Percentiles rank a stretch among this genome's conserved stretches.
Evolutionary conservation across 64 coral and sea anemone genomes (phyloP).

Genomic region (Montipora cactus): DNA sequence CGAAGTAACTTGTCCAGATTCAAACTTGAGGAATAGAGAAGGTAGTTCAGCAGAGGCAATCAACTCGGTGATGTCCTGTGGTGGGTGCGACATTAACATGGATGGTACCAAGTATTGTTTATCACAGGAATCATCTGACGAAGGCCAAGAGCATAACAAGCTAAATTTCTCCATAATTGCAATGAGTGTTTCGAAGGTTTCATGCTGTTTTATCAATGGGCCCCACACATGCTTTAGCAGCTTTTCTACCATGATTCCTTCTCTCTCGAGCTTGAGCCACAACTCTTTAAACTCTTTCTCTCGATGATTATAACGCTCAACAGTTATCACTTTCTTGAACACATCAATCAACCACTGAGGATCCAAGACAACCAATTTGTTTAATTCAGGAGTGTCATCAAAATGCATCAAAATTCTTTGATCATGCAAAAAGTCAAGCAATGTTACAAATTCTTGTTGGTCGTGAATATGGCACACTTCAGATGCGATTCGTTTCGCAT

Average conservation of each 20-base stretch:
- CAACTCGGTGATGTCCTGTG: background rate
- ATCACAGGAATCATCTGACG: background rate
- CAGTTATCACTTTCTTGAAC: constrained; percentile 40
- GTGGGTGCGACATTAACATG: constrained; percentile 31
- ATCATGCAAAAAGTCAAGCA: constrained; percentile 37
- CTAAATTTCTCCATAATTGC: constrained; percentile 48
- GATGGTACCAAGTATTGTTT: constrained; percentile 29
- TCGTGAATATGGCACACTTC: constrained; percentile 21
- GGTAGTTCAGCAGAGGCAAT: constrained; percentile 5
- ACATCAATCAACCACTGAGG: constrained; percentile 38
- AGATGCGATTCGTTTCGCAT: background rate
- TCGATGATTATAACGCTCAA: background rate
- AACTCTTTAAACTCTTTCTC: background rate
- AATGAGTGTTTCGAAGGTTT: constrained; percentile 12
- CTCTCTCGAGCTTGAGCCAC: constrained; percentile 23
- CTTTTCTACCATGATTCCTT: constrained; percentile 13
- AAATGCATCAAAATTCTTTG: constrained; percentile 43
- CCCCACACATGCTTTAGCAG: constrained; percentile 11
- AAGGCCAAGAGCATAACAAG: constrained; percentile 33
- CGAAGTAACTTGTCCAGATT: constrained; percentile 24
- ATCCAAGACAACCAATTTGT: constrained; percentile 27
- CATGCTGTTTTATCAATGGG: background rate
- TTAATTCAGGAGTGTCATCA: constrained; percentile 18
- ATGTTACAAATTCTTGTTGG: constrained; percentile 1
- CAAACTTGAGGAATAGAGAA: constrained; percentile 39